Evolutionary conservation across 64 coral and sea anemone genomes (phyloP), one percentile per base, ranked within the genome.

Genomic region (Pachyseris speciosa): DNA sequence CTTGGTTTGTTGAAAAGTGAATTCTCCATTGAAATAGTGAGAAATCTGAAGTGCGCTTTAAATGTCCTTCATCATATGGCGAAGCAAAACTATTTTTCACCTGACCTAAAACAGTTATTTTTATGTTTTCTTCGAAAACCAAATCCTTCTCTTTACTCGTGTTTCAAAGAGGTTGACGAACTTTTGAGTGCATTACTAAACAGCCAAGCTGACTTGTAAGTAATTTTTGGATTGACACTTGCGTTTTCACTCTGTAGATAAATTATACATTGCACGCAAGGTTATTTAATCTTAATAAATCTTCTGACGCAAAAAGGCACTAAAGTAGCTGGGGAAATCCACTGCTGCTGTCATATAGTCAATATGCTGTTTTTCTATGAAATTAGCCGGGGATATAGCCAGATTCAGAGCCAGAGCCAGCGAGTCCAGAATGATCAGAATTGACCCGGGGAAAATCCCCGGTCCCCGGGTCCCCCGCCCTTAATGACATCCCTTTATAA

Each of bases 1-100:
- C 88, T 96, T 85, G 94, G 94, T 29, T 60, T 96, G 45, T 48
- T 96, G 51, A 96, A 96, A 37, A 93, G 85, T 51, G 94, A 96
- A 93, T 27, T 32, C 1, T 7, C 38, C 10, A 69, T 96, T 44
- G 90, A 96, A 86, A 73, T 61, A 37, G 75, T 96, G 12, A 65
- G 69, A 13, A 86, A 89, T 30, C 65, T 71, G 37, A 74, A 53
- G 13, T 60, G 28, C 37, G 94, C 84, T 37, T 40, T 96, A 16
- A 93, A 93, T 51, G 17, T 92, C 22, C 65, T 95, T 26, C 64
- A 19, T 7, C 67, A 83, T 76, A 57, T 64, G 50, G 50, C 58
- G 59, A 93, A 72, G 73, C 47, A 93, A 30, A 78, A 26, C 26
- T 93, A 63, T 24, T 93, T 71, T 87, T 20, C 91, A 71, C 39